Base-by-base conservation (phyloP, 2,888 invertebrate species). In the Drosophila dives region DNA sequence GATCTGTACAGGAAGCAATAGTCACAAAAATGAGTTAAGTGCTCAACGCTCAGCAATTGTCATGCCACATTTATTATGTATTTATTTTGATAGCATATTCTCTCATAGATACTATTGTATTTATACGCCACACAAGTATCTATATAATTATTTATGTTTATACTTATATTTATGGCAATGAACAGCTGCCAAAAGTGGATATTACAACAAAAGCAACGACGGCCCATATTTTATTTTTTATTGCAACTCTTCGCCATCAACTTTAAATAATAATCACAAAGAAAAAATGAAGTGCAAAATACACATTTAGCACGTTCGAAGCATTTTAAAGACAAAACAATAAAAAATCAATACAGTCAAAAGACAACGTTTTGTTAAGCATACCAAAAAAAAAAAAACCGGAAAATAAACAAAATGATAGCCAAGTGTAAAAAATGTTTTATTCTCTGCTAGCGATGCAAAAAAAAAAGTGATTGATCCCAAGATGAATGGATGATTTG, bases 241-340 rank as follows among this genome's bases (percentile, higher is more conserved):
- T 76, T 76, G 62, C 67, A 56, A 58, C 54, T 69, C 29, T 55
- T 59, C 56, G 64, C 38, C 69, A 73, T 69, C 78, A 81, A 81
- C 62, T 79, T 42, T 15, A 67, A 75, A 67, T 51, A 64, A 75
- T 68, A 82, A 82, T 79, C 79, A 61, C 45, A 60, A 62, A 58
- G 70, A 33, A 67, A 49, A 58, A 76, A 64, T 64, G 20, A 77
- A 72, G 67, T 80, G 71, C 66, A 75, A 78, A 77, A 75, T 60
- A 79, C 61, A 75, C 56, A 75, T 75, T 82, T 67, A 80, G 83
- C 80, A 80, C 83, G 80, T 80, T 82, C 68, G 60, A 75, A 68
- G 65, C 67, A 58, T 61, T 82, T 45, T 49, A 67, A 62, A 73
- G 42, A 69, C 59, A 72, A 74, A 70, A 74, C 55, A 72, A 72